These are phyloP conservation scores for Nasua narica DNA, from an alignment of 2,797 vertebrate species.

Conservation along the genomic window DNA sequence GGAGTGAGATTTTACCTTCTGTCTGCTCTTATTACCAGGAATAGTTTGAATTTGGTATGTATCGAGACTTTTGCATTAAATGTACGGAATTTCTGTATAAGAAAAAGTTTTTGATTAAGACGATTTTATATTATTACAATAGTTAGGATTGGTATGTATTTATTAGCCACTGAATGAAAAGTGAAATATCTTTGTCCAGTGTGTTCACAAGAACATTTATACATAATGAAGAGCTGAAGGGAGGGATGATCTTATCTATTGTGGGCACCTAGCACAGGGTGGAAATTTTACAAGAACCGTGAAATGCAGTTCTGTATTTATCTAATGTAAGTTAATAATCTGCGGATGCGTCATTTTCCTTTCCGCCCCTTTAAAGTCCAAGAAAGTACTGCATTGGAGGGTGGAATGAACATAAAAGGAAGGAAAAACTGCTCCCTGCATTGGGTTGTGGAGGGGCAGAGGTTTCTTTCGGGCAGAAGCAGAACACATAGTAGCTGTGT, in stretches of 20 bases:
- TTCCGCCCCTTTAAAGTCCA: background rate
- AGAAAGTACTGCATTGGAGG: background rate
- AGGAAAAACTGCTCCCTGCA: background rate
- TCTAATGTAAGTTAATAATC: background rate
- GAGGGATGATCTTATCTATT: background rate
- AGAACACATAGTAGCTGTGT: too few species aligned
- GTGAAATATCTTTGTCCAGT: background rate
- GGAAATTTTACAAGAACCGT: background rate
- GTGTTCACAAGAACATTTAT: background rate
- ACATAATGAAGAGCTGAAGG: conserved; percentile 10
- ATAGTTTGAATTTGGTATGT: conserved; percentile 57
- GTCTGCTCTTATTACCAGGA: conserved; percentile 56
- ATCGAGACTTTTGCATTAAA: conserved; percentile 43
- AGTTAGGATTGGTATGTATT: background rate
- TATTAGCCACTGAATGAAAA: background rate
- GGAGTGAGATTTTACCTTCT: conserved; percentile 73
- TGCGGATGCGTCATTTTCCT: background rate
- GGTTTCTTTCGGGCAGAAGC: background rate
- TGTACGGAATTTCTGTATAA: conserved; percentile 48
- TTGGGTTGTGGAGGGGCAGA: background rate
- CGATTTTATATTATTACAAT: background rate
- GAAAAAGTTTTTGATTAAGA: conserved; percentile 26
- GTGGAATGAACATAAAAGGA: background rate
- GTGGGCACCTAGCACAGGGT: background rate
- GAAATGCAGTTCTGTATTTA: background rate